Percentiles rank a stretch among this genome's conserved stretches.
phyloP scores from a whole-genome alignment of 30 jellyfish, hydroid and myxozoan genomes.

The Aurelia sp. region DNA sequence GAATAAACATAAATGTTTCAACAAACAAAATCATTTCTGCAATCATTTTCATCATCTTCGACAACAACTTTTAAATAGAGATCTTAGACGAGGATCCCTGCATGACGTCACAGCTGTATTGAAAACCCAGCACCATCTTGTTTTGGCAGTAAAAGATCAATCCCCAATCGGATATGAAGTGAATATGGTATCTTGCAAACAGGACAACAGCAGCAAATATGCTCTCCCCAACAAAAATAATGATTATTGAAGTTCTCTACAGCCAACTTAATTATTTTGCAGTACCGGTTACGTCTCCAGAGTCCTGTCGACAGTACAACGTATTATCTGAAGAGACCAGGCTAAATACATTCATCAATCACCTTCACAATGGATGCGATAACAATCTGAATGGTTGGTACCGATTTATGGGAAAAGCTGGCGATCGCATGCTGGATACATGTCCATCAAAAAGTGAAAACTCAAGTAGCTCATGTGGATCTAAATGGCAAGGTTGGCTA shows the following conservation, averaged over 20 bases:
- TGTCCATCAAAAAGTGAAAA: constrained; percentile 2
- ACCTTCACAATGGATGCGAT: constrained; percentile 7
- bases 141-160: too few species aligned
- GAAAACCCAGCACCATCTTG: too few species aligned
- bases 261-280: not conserved
- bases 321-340: constrained; percentile 27
- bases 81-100: too few species aligned
- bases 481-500: constrained; percentile 43
- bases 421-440: constrained; percentile 29
- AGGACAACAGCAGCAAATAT: not conserved
- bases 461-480: constrained; percentile 24
- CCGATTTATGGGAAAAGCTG: constrained; percentile 40
- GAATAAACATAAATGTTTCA: too few species aligned
- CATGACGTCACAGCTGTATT: too few species aligned
- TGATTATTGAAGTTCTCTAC: not conserved
- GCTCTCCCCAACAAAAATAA: not conserved
- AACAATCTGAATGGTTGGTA: constrained; percentile 28
- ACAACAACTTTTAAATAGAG: too few species aligned
- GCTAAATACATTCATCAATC: not conserved
- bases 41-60: too few species aligned
- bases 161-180: too few species aligned
- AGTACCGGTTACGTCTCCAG: not conserved
- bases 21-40: too few species aligned
- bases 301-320: constrained; percentile 6
- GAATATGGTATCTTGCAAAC: too few species aligned